Evolutionary conservation across 1,140 invertebrate species (phyloP), one percentile per base, ranked within the genome.

Genomic region (Leptonema lineaticorne): DNA sequence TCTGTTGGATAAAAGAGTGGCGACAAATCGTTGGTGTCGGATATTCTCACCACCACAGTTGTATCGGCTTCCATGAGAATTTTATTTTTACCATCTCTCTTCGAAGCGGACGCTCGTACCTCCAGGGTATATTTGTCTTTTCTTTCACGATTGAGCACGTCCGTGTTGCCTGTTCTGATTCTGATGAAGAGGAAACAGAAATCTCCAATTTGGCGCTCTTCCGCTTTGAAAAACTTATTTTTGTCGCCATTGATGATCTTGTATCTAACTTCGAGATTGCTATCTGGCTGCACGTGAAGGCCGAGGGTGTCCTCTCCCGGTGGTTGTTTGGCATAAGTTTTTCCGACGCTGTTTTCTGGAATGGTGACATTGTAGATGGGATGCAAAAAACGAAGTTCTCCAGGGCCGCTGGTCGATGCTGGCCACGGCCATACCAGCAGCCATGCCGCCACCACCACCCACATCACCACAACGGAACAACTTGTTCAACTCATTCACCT

Each of bases 181-280:
- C 92, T 83, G 68, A 96, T 87, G 48, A 90, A 82, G 24, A 96
- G 83, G 78, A 96, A 96, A 78, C 89, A 92, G 83, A 96, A 96
- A 79, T 96, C 91, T 26, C 93, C 93, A 7, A 96, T 89, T 29
- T 85, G 78, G n/a, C 86, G 79, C 57, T 91, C 87, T 76, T 95
- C 93, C 0, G 91, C 91, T 76, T 93, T 94, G 81, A 96, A 96
- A 74, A 95, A 89, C 75, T 90, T 89, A 45, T 91, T 87, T 45
- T 86, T 85, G 77, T 95, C 92, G 20, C 92, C 92, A 65, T 83
- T 85, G 24, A 88, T 81, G 75, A 96, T 94, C 71, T 88, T 87
- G 78, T 87, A 93, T 69, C 88, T 85, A 22, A 95, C 84, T 63
- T 89, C 85, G 27, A 81, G 75, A 74, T 75, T 73, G 50, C 46